Base-by-base conservation (phyloP, 2,797 vertebrate species). In the Dendrocincla fuliginosa region DNA sequence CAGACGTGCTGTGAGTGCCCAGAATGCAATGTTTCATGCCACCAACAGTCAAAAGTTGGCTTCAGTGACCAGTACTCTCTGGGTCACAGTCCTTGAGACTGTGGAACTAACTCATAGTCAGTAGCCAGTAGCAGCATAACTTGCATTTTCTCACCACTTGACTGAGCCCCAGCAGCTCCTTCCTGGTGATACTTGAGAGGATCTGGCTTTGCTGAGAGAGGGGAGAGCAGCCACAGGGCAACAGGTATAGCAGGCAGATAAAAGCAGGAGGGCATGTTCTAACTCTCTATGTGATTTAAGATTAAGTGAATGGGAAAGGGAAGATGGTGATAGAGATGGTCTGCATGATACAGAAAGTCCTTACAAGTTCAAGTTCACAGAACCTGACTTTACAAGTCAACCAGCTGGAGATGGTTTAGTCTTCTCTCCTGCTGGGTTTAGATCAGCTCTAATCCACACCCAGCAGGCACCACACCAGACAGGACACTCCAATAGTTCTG, bases 401-500 rank as follows among this genome's bases (percentile, higher is more conserved):
- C 32, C 61, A 92, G 32, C 75, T 94, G 82, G 76, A 93, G 35
- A 56, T 83, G 52, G 71, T 41, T 94, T 86, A 55, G 64, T 93
- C 67, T 53, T 76, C 70, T 57, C 41, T 63, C 76, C 59, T 53
- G 27, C 47, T 86, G 59, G 41, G 59, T 73, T 93, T 83, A 90
- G 77, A 53, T 81, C 55, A 90, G 41, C 80, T 84, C n/a, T 56
- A 75, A 83, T 74, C 49, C 50, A 75, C 50, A 57, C 46, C 41
- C 71, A 93, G 75, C 41, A 81, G 61, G 70, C 41, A 59, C 57
- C 4, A 2, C 57, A 57, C 71, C 70, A 81, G 42, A 74, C 81
- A 88, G 88, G 96, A 94, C 89, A 96, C 93, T 95, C 97, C 84
- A 96, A 68, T 57, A 78, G 53, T 91, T 77, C 92, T 24, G 16